These are phyloP conservation scores for Sebastes umbrosus DNA, from an alignment of 2,797 vertebrate genomes.

Conservation along the genomic window DNA sequence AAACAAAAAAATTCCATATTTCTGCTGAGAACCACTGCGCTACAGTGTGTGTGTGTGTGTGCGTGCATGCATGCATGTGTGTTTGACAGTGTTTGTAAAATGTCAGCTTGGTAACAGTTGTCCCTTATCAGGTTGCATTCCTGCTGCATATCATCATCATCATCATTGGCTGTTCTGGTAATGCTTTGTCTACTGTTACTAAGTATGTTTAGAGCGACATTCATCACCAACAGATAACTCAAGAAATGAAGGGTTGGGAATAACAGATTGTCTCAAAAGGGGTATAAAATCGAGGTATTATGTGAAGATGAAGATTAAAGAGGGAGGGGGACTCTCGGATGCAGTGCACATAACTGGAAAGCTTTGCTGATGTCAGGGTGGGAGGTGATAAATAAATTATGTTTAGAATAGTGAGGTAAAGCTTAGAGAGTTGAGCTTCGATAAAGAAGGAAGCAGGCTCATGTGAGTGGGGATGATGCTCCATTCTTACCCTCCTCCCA, in stretches of 20 bases:
- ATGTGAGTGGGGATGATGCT: slow-evolving; percentile 34
- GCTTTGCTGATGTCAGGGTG: not conserved
- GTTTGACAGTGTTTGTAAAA: slow-evolving; percentile 15
- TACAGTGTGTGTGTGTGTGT: not conserved
- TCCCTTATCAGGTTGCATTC: slow-evolving; percentile 71
- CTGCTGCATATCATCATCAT: slow-evolving; percentile 49
- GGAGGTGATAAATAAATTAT: slow-evolving; percentile 22
- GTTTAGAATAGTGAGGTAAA: slow-evolving; percentile 30
- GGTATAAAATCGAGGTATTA: not conserved
- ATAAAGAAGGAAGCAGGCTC: not conserved
- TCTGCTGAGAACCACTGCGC: not conserved
- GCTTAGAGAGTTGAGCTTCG: slow-evolving; percentile 7
- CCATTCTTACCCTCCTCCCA: slow-evolving; percentile 58
- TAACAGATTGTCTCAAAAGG: not conserved
- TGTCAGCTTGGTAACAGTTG: slow-evolving; percentile 56
- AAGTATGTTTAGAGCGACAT: not conserved
- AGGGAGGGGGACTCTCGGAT: not conserved
- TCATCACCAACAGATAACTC: not conserved
- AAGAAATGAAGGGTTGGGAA: not conserved
- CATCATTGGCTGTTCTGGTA: slow-evolving; percentile 35
- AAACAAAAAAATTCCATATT: not conserved
- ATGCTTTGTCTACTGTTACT: slow-evolving; percentile 38
- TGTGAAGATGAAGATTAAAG: not conserved
- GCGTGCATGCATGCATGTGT: not conserved
- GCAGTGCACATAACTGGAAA: not conserved